Percentiles rank a stretch among this genome's conserved stretches.
These are phyloP conservation scores for Aleiodes sp. DNA, from an alignment of 1,140 invertebrate genomes.

Conservation along the genomic window DNA sequence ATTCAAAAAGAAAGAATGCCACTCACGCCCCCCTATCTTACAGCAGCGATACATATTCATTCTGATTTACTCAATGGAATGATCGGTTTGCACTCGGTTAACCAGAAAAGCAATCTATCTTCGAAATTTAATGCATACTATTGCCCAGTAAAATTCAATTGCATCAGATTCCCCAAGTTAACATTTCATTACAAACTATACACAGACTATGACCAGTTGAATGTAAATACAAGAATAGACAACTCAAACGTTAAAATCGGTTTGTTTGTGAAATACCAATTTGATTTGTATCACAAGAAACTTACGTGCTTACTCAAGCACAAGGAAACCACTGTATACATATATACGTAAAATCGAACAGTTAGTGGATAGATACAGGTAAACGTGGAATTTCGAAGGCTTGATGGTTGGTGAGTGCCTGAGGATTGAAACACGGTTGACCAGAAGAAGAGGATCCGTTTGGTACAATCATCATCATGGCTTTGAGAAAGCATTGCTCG, in stretches of 20 bases:
- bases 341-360: constrained; percentile 20
- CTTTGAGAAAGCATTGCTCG: neutral
- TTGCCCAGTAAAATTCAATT: neutral
- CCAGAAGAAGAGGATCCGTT: constrained; percentile 26
- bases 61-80: constrained; percentile 6
- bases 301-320: constrained; percentile 24
- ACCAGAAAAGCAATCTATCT: constrained; percentile 2
- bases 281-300: constrained; percentile 18
- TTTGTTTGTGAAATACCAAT: constrained; percentile 11
- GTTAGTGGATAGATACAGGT: constrained; percentile 19
- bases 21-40: no score
- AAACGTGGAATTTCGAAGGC: neutral
- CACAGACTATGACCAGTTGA: neutral
- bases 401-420: constrained; percentile 24
- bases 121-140: neutral
- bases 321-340: constrained; percentile 1
- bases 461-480: constrained; percentile 23
- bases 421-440: constrained; percentile 23
- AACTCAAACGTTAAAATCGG: neutral
- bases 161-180: neutral
- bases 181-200: neutral
- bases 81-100: neutral
- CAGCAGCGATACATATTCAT: no score
- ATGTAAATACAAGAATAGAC: neutral
- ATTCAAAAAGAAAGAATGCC: no score